Base-by-base conservation (phyloP, 1,140 invertebrate species). In the Camponotus pennsylvanicus region DNA sequence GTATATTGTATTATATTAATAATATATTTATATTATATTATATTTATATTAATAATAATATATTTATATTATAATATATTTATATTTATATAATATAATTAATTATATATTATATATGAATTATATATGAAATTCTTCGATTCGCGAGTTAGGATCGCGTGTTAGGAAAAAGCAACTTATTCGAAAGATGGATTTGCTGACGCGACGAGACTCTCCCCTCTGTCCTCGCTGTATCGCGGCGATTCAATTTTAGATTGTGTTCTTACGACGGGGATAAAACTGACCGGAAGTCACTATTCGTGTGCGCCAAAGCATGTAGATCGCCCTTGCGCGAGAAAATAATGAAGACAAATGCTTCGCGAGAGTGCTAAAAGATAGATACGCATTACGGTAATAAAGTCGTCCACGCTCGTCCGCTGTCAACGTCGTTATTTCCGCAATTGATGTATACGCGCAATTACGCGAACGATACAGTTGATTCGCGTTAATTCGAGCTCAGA, bases 181-280 rank as follows among this genome's bases (percentile, higher is more conserved):
- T 64, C 52, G 59, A 66, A 55, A 75, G 55, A 76, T 85, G 61
- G 73, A 78, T 78, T 52, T 55, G 69, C 69, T 83, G 79, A 83
- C 69, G 63, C 79, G 67, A 55, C 67, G 67, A 61, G 69, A 42
- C 71, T 66, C 37, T 5, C 42, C 37, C 21, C 57, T 40, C 82
- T 55, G 71, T 77, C 73, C 61, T 52, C n/a, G 59, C 34, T 40
- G 79, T 78, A 78, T 85, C 82, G 82, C 32, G 73, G 71, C 82
- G 82, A 85, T 85, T 85, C 82, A 85, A 85, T 85, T 85, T 85
- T 57, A 85, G 82, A 85, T 85, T 85, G 73, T 45, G 82, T 78
- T 49, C 73, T 85, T 85, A 52, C 82, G 82, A 42, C 59, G 61
- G 37, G 82, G 37, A 64, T 78, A 66, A 85, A 83, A 83, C 79